Percentiles rank a stretch among this genome's conserved stretches.
Conservation (phyloP, 1,140 invertebrate species). For the Drosophila micromelanica region DNA sequence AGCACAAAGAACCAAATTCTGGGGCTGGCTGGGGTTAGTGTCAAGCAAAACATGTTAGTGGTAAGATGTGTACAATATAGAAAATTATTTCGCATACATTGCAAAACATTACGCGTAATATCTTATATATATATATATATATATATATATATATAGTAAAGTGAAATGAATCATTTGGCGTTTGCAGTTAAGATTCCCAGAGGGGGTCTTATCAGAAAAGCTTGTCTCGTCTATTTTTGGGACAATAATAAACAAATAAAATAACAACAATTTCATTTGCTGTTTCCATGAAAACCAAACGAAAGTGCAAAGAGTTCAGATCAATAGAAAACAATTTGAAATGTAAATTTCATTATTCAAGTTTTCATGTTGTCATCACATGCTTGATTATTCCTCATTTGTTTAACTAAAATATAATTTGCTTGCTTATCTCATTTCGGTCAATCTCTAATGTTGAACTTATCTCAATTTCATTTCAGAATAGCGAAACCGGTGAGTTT, state of each 20-base stretch:
- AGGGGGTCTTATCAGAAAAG: constrained; percentile 54
- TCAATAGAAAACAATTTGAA: constrained; percentile 29
- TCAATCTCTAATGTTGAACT: background rate
- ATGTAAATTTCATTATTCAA: constrained; percentile 38
- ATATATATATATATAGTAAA: too few relatives aligned
- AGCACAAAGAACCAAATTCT: background rate
- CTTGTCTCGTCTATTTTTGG: constrained; percentile 51
- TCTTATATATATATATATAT: background rate
- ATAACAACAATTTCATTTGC: constrained; percentile 23
- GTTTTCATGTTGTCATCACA: background rate
- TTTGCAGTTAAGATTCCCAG: background rate
- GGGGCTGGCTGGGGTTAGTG: constrained; percentile 55
- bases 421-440: constrained; percentile 7
- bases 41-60: constrained; percentile 57
- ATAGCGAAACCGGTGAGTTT: constrained; percentile 78
- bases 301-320: constrained; percentile 10
- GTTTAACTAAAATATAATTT: background rate
- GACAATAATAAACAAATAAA: constrained; percentile 20
- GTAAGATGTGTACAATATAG: constrained; percentile 53
- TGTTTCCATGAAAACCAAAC: constrained; percentile 17
- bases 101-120: constrained; percentile 9
- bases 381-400: constrained; percentile 5
- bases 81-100: constrained; percentile 10
- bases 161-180: too few relatives aligned
- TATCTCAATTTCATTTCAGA: constrained; percentile 41